phyloP scores from a whole-genome alignment of 2,888 invertebrate genomes.

The Xanthorhoe spadicearia region DNA sequence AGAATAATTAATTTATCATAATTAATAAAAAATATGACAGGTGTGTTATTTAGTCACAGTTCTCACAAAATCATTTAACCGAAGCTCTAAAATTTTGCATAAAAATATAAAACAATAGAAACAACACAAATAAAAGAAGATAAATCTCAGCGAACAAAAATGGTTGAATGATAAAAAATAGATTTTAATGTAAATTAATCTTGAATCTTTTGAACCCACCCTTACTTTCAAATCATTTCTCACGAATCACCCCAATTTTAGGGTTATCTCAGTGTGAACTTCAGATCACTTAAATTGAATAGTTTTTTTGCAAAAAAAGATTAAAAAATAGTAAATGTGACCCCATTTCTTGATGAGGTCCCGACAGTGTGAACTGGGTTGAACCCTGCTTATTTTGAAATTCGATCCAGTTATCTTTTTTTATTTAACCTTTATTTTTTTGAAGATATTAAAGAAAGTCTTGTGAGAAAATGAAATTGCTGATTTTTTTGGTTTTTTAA shows the following conservation, averaged over 20 bases:
- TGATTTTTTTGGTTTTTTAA: neutral
- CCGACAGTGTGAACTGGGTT: constrained; percentile 74
- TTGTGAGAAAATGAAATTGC: constrained; percentile 37
- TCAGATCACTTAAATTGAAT: constrained; percentile 76
- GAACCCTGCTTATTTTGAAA: constrained; percentile 79
- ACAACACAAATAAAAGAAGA: constrained; percentile 22
- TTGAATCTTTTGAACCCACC: constrained; percentile 61
- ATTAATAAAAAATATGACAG: constrained; percentile 8
- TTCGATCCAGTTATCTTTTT: constrained; percentile 66
- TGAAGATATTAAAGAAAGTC: constrained; percentile 44
- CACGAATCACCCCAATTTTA: constrained; percentile 80
- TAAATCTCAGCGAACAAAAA: constrained; percentile 39
- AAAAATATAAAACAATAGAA: constrained; percentile 12
- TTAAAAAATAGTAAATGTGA: constrained; percentile 65
- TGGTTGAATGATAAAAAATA: constrained; percentile 30
- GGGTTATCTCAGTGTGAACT: constrained; percentile 71
- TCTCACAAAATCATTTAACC: constrained; percentile 15
- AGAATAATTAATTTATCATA: too few species aligned
- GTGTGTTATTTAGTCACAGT: neutral
- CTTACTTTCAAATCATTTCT: constrained; percentile 61
- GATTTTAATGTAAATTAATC: constrained; percentile 69
- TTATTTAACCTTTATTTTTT: constrained; percentile 26
- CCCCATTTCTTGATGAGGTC: constrained; percentile 81
- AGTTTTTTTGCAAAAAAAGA: constrained; percentile 55
- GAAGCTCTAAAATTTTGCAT: neutral